phyloP scores from a whole-genome alignment of 2,797 vertebrate genomes.

The Chaenodraco wilsoni region DNA sequence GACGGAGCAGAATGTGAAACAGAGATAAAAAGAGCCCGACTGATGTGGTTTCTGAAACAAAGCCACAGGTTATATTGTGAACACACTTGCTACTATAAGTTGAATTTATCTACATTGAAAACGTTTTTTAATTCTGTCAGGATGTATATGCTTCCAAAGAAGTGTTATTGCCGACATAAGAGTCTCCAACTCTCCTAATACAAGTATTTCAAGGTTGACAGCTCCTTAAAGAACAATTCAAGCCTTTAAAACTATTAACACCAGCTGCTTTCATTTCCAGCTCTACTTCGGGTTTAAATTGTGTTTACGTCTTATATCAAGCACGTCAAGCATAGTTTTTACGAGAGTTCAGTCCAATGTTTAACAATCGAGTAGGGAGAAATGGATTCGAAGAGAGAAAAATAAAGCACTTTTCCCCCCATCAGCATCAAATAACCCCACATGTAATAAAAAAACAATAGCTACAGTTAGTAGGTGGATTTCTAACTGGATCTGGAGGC shows the following conservation, averaged over 20 bases:
- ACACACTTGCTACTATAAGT: neutral
- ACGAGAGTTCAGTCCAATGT: conserved; percentile 6
- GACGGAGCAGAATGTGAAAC: conserved; percentile 54
- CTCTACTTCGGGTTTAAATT: conserved; percentile 24
- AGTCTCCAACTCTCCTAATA: conserved; percentile 8
- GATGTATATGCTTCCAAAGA: conserved; percentile 9
- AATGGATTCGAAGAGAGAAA: conserved; percentile 3
- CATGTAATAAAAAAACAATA: conserved; percentile 9
- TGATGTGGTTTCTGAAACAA: conserved; percentile 24
- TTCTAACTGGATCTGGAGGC: conserved; percentile 11
- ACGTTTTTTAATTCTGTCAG: conserved; percentile 15
- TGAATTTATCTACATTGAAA: neutral
- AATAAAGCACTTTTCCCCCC: neutral
- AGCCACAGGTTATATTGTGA: conserved; percentile 15
- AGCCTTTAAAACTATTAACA: conserved; percentile 20
- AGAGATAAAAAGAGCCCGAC: conserved; percentile 41
- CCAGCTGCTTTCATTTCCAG: conserved; percentile 26
- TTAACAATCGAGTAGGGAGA: conserved; percentile 10
- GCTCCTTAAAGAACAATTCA: conserved; percentile 32
- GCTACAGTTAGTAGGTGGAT: neutral
- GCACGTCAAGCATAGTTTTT: conserved; percentile 9
- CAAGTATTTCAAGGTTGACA: conserved; percentile 22
- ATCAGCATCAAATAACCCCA: neutral
- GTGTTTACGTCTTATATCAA: conserved; percentile 4
- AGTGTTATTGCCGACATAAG: neutral